Base-by-base conservation (phyloP, 2,888 invertebrate species). In the Agrypnus murinus region DNA sequence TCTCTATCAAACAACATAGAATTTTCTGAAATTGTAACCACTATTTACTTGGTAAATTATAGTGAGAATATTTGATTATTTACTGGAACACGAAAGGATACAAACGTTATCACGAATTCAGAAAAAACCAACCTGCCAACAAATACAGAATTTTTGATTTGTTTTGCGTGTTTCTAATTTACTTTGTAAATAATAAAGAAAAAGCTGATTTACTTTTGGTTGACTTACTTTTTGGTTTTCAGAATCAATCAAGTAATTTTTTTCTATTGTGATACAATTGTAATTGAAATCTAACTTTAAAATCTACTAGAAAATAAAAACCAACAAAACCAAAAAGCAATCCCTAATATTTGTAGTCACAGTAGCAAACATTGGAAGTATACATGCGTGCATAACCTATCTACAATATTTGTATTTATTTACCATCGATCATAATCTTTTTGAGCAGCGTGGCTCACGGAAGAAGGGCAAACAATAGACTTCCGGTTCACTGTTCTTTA, bases 341-440 rank as follows among this genome's bases (percentile, higher is more conserved):
- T 65, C 63, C 58, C 45, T 36, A 65, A 65, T 62, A 65, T 69
- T 69, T 68, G 68, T 65, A 69, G 65, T 65, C 40, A 69, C 65
- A 72, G 69, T 31, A 15, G 66, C 66, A 71, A 71, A 65, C 60
- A 70, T 34, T 57, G 46, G 14, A n/a, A 43, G 45, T 40, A 58
- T 32, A 43, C 32, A 32, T 46, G 43, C 71, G 63, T 63, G 66
- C 66, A 71, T 65, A 59, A 57, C 31, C 69, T 70, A 65, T 65
- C 65, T 65, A 70, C 59, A 71, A 66, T 71, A 71, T 71, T 71
- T 72, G 36, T 73, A 71, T 73, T 73, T 73, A 73, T 74, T 74
- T 72, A 74, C 53, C 70, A 74, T 74, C 72, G 74, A 74, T 74
- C 74, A 72, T 63, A 72, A 74, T 74, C 74, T 72, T 60, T 70